Percentiles rank a stretch among this genome's conserved stretches.
These are phyloP conservation scores for Plagodis pulveraria DNA, from an alignment of 2,888 invertebrate genomes.

Conservation along the genomic window DNA sequence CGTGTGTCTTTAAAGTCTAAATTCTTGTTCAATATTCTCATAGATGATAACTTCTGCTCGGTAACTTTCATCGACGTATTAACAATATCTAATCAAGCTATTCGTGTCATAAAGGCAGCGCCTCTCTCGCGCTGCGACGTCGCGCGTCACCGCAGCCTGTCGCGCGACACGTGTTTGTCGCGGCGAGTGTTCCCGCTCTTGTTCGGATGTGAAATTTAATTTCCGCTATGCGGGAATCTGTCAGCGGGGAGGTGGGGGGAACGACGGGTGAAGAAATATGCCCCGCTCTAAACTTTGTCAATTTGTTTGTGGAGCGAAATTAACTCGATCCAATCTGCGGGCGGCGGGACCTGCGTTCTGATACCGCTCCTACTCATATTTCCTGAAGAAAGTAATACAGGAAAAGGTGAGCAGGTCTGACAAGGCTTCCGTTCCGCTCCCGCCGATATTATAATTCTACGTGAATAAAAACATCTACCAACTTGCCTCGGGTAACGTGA, in stretches of 20 bases:
- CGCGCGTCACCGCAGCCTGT: conserved; percentile 48
- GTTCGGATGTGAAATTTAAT: conserved; percentile 85
- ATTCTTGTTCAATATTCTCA: conserved; percentile 28
- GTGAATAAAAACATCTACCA: conserved; percentile 40
- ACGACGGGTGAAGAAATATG: conserved; percentile 78
- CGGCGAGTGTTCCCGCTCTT: conserved; percentile 74
- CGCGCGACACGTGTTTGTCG: conserved; percentile 69
- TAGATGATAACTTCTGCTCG: conserved; percentile 27
- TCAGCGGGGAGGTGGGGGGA: conserved; percentile 59
- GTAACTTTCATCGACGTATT: conserved; percentile 36
- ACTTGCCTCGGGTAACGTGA: conserved; percentile 38
- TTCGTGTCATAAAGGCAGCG: conserved; percentile 38
- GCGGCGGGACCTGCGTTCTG: conserved; percentile 70
- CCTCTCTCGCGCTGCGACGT: conserved; percentile 36
- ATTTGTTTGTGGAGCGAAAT: conserved; percentile 85
- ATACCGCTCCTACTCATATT: conserved; percentile 67
- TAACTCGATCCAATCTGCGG: conserved; percentile 85
- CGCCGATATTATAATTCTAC: conserved; percentile 33
- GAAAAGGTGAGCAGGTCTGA: conserved; percentile 55
- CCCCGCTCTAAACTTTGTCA: conserved; percentile 85
- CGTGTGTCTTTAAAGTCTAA: not conserved
- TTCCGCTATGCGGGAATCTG: conserved; percentile 82
- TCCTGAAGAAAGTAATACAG: conserved; percentile 60
- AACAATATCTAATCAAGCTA: conserved; percentile 61
- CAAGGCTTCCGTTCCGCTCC: conserved; percentile 37